These are phyloP conservation scores for Heliconius nattereri DNA, from an alignment of 1,140 invertebrate species.

Conservation along the genomic window DNA sequence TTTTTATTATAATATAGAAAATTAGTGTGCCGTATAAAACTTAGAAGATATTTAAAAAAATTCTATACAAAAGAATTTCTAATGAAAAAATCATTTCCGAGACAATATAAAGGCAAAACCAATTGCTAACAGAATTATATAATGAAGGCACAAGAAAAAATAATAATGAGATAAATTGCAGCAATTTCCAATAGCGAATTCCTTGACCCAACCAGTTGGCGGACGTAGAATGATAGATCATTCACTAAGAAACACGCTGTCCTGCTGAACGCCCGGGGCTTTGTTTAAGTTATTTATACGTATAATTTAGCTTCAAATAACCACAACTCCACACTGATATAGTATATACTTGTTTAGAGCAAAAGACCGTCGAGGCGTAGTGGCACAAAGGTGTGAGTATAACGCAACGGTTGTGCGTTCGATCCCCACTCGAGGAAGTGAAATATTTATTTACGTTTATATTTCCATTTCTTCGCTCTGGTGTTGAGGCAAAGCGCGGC, in stretches of 20 bases:
- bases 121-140: constrained; percentile 22
- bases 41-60: neutral
- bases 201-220: constrained; percentile 25
- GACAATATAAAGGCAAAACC: constrained; percentile 23
- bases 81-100: neutral
- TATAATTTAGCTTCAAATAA: neutral
- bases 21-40: too few relatives aligned
- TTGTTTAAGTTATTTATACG: neutral
- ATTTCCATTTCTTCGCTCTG: too few relatives aligned
- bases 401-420: too few relatives aligned
- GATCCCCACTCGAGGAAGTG: too few relatives aligned
- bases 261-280: neutral
- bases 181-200: constrained; percentile 28
- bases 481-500: too few relatives aligned
- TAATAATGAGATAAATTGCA: constrained; percentile 32
- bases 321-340: too few relatives aligned
- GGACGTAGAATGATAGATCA: constrained; percentile 25
- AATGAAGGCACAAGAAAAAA: constrained; percentile 24
- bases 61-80: neutral
- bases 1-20: neutral
- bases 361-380: too few relatives aligned
- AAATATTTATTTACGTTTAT: too few relatives aligned
- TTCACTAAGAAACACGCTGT: neutral
- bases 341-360: too few relatives aligned
- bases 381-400: too few relatives aligned